Evolutionary conservation across 2,797 vertebrate species (phyloP), one percentile per base, ranked within the genome.

Genomic region (Acrossocheilus wenchowensis): DNA sequence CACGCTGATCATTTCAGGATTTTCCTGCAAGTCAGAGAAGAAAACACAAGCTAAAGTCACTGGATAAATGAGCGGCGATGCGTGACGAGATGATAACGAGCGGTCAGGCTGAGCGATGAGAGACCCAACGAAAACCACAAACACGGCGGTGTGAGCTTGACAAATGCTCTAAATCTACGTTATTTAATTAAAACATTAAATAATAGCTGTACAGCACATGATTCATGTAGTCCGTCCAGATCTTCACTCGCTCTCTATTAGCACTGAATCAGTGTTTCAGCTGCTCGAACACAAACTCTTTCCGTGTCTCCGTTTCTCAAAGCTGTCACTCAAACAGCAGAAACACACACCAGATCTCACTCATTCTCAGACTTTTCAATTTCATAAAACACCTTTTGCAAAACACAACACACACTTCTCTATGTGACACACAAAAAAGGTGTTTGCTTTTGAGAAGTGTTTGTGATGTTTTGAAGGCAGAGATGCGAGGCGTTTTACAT

Each of bases 151-250:
- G 41, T 15, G 50, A 15, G 21, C 45, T 43, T 68, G 78, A 71
- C 57, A 39, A 87, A 87, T 45, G 39, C 9, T 71, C 34, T 71
- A 82, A 36, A 14, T 83, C 68, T 71, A 60, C 43, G 62, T 73
- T 80, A 21, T 89, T 90, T 88, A 89, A 88, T 83, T 88, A 69
- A 89, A 85, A 86, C 81, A 72, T 68, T 26, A 72, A 34, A 78
- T 41, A 72, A 82, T 26, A 14, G 73, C 78, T 82, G 74, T 57
- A 86, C 64, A 88, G 60, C 52, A 5, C 1, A 79, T 39, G 23
- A 34, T 80, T 86, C 77, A 86, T 19, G 74, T 45, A 57, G 77
- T 36, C 23, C 7, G 45, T 50, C 66, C 36, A 10, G 23, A 81
- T 48, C 10, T 26, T 34, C 43, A 57, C 41, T 54, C 39, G 41